Evolutionary conservation across 2,797 vertebrate species (phyloP), one percentile per base, ranked within the genome.

Genomic region (Tangara arthus): DNA sequence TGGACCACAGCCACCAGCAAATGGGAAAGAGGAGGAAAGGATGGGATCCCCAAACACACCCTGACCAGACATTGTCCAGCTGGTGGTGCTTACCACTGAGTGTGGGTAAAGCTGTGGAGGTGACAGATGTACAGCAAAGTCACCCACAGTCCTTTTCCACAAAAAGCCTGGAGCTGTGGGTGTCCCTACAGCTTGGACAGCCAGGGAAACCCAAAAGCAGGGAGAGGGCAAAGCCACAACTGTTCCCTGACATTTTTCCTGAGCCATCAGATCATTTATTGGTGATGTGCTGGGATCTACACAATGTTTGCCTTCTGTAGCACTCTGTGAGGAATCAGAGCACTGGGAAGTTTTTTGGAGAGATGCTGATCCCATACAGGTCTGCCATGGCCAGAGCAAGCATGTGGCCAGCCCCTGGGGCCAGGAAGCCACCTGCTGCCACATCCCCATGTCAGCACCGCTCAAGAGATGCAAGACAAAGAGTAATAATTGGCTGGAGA

Each of bases 351-450:
- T 23, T 83, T 86, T 86, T 42, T 71, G 34, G 46, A 83, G 21
- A 44, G 30, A 24, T 49, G 34, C 34, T 75, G 53, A 82, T 68
- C 22, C 53, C 55, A 78, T 47, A 50, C 53, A 78, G 52, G 32
- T 27, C 57, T 82, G 57, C 20, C 42, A 86, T 0, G 2, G 76
- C 50, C 71, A 63, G 17, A 44, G 26, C 34, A 87, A 64, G 34
- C 19, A 56, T 0, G 0, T 44, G 47, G 52, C 39, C 64, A 23
- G n/a, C 14, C 63, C 4, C 0, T 5, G 8, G 18, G 39, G 32
- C 37, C 4, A 5, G 50, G 53, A 73, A 92, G 11, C 23, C 46
- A 47, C 1, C 0, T 41, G 44, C 64, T 87, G 56, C 35, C 3
- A 1, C 32, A 66, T 34, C 27, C 28, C 21, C 24, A 16, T 0